Evolutionary conservation across 2,113 vertebrate genomes (phyloP).

Genomic region (Eudorcas thomsonii): DNA sequence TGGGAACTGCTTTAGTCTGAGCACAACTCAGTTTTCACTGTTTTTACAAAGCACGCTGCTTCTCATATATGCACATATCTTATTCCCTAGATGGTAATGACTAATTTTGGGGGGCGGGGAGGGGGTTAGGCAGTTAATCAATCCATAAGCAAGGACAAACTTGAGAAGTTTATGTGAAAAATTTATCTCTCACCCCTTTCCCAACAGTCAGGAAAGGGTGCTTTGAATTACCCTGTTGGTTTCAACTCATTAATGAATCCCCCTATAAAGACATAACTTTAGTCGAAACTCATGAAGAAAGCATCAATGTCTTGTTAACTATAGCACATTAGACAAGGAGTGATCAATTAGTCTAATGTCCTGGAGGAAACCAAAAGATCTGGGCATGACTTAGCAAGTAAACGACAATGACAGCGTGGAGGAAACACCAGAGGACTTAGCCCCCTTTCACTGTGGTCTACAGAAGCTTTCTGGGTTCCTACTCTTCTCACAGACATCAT

Average conservation of each 20-base stretch:
- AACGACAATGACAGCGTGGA: accelerated
- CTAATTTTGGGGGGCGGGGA: not conserved
- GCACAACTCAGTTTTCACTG: not conserved
- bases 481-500: not conserved
- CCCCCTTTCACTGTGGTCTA: not conserved
- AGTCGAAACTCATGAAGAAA: not conserved
- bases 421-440: not conserved
- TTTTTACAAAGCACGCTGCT: not conserved
- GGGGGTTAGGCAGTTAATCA: not conserved
- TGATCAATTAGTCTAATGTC: not conserved
- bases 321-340: not conserved
- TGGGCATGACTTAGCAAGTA: not conserved
- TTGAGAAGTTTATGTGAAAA: not conserved
- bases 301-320: not conserved
- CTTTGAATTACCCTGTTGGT: not conserved
- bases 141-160: not conserved
- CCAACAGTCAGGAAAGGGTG: not conserved
- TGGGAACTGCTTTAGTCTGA: not conserved
- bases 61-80: not conserved
- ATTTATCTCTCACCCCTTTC: not conserved
- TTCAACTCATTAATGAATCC: not conserved
- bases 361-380: not conserved
- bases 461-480: not conserved
- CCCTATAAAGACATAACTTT: not conserved
- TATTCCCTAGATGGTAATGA: not conserved